These are phyloP conservation scores for Cerastis leucographa DNA, from an alignment of 2,888 invertebrate genomes.

Conservation along the genomic window DNA sequence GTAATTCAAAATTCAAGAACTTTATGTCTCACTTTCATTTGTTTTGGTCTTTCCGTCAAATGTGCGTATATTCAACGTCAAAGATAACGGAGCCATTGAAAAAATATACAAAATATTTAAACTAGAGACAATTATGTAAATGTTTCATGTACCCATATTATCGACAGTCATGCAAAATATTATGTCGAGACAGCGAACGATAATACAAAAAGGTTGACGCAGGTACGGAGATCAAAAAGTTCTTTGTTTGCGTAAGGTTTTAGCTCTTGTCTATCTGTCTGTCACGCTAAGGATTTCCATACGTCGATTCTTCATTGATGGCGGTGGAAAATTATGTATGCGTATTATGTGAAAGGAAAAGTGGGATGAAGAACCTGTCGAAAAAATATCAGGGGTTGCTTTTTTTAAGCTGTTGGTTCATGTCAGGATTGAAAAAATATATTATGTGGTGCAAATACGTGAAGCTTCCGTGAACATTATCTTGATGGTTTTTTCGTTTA, in stretches of 20 bases:
- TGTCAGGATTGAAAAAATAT: neutral
- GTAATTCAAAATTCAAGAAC: conserved; percentile 5
- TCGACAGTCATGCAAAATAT: conserved; percentile 24
- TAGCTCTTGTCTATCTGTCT: conserved; percentile 25
- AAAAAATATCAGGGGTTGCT: neutral
- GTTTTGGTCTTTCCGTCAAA: neutral
- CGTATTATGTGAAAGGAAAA: neutral
- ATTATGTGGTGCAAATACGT: conserved; percentile 6
- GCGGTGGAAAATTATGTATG: conserved; percentile 14
- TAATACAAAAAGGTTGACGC: conserved; percentile 39
- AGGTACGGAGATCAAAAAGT: conserved; percentile 25
- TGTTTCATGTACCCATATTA: conserved; percentile 1
- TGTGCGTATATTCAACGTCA: neutral
- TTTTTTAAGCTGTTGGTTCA: conserved; percentile 11
- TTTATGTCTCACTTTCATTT: neutral
- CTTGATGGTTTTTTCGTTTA: conserved; percentile 3
- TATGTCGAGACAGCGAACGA: conserved; percentile 10
- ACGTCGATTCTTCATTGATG: conserved; percentile 30
- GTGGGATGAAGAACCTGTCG: conserved; percentile 1
- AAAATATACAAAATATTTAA: conserved; percentile 8
- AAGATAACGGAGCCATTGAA: neutral
- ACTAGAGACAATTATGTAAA: conserved; percentile 20
- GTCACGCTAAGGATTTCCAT: conserved; percentile 23
- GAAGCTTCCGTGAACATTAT: neutral
- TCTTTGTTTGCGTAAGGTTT: conserved; percentile 37